Conservation (phyloP, 2,888 invertebrate genomes). For the Gymnosoma rotundatum region DNA sequence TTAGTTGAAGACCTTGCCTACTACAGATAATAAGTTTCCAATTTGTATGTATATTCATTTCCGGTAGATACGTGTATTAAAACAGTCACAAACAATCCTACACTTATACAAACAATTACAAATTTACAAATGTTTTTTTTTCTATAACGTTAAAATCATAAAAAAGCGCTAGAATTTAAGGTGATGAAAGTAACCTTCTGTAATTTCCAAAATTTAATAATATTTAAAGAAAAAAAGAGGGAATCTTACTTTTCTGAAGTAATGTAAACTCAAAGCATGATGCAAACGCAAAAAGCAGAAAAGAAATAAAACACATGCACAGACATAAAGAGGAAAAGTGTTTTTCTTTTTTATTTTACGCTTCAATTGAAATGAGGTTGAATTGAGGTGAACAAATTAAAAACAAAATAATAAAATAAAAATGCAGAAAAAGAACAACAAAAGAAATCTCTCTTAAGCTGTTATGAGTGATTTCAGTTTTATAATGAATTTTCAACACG, state of each 20-base stretch:
- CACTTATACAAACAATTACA: no score
- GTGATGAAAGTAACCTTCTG: neutral
- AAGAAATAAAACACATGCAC: conserved; percentile 26
- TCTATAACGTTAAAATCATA: no score
- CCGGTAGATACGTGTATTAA: no score
- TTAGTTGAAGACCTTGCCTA: no score
- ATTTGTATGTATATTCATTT: no score
- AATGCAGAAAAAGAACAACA: conserved; percentile 18
- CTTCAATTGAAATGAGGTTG: conserved; percentile 65
- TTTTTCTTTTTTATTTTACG: conserved; percentile 40
- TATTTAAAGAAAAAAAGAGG: neutral
- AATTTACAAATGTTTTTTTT: no score
- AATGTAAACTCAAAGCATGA: conserved; percentile 33
- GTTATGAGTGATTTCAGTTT: neutral
- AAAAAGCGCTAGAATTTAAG: neutral
- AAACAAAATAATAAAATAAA: conserved; percentile 17
- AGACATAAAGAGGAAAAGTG: conserved; percentile 58
- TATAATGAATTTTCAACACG: conserved; percentile 24
- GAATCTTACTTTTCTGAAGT: neutral
- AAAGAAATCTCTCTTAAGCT: conserved; percentile 25
- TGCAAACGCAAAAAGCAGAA: conserved; percentile 22
- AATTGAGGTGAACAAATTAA: conserved; percentile 66
- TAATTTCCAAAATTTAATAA: conserved; percentile 51
- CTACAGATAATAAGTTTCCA: no score
- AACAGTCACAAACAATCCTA: no score